Conservation (phyloP, 2,888 invertebrate species). For the Serripes groenlandicus region DNA sequence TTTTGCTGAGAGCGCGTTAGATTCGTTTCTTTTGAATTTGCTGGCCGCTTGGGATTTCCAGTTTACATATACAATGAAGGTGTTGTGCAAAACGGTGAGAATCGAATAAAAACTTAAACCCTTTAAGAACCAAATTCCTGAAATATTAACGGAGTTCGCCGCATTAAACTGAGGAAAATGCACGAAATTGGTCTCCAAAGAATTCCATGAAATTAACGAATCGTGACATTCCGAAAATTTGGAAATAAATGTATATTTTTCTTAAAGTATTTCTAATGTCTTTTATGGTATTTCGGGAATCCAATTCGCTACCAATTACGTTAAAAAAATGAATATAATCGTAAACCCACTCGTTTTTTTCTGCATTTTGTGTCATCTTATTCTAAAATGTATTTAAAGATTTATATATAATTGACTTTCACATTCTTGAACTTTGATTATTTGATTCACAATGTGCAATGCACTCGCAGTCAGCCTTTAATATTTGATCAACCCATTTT, state of each 20-base stretch:
- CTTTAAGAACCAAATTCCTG: not conserved
- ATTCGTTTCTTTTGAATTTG: slow-evolving; percentile 15
- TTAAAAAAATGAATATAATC: no score
- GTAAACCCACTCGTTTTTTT: no score
- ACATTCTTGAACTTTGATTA: no score
- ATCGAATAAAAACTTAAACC: not conserved
- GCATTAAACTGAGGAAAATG: slow-evolving; percentile 8
- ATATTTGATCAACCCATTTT: no score
- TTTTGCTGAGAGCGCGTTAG: not conserved
- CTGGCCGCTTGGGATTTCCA: not conserved
- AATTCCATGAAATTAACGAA: not conserved
- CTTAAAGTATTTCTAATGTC: slow-evolving; percentile 11
- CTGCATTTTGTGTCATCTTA: no score
- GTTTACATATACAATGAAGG: slow-evolving; percentile 7
- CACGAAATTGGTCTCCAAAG: slow-evolving; percentile 6
- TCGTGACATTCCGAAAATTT: slow-evolving; percentile 3
- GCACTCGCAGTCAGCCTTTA: no score
- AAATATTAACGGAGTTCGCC: not conserved
- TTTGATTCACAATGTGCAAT: no score
- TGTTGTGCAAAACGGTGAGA: slow-evolving; percentile 9
- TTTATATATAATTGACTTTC: no score
- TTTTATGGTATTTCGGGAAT: not conserved
- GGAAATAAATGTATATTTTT: slow-evolving; percentile 20
- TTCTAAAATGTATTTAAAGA: no score
- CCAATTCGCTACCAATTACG: not conserved